Conservation (phyloP, 2,888 invertebrate species). For the Cephus sareptanus region DNA sequence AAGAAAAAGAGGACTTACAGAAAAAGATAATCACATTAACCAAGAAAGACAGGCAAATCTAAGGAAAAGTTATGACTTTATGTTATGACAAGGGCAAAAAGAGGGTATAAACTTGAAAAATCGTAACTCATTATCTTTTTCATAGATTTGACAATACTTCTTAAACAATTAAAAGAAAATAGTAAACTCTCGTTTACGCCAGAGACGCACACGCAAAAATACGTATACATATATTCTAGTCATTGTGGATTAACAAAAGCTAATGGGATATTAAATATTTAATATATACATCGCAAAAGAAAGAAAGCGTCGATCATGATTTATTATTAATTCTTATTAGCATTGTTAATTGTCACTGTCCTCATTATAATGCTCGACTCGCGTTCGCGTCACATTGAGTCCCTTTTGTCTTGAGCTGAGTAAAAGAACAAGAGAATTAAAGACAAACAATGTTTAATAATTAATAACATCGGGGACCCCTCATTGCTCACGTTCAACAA, state of each 20-base stretch:
- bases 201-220: not conserved
- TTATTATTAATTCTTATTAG: not conserved
- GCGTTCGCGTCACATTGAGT: not conserved
- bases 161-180: not conserved
- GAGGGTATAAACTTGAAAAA: not conserved
- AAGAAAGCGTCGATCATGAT: not conserved
- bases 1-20: not conserved
- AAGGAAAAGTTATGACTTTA: not conserved
- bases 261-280: not conserved
- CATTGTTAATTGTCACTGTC: not conserved
- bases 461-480: not conserved
- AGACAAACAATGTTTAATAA: not conserved
- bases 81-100: not conserved
- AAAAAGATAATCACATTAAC: not conserved
- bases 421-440: not conserved
- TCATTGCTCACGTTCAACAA: not conserved
- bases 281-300: not conserved
- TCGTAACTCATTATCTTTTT: not conserved
- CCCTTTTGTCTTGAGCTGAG: not conserved
- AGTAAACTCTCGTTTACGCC: constrained; percentile 4
- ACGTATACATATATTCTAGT: not conserved
- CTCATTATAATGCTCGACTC: not conserved
- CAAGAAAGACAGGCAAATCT: not conserved
- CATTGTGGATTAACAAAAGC: not conserved
- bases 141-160: not conserved